phyloP scores from a whole-genome alignment of 1,140 invertebrate genomes.

The Drosophila pallidifrons region DNA sequence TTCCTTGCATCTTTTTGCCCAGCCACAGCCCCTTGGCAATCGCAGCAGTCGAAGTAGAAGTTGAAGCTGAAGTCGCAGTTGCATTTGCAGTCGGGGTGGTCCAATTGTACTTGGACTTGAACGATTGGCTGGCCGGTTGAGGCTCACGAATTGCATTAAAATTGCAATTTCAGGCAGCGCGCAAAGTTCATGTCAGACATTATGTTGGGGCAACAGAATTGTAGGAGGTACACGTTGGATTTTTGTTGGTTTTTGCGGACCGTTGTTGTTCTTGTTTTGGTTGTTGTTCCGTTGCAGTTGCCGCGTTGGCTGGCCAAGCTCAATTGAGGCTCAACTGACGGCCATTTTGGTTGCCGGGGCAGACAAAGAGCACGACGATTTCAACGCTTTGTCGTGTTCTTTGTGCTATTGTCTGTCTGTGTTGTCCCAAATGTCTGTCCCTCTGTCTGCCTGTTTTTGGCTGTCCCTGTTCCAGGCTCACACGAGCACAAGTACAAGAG shows the following conservation, averaged over 20 bases:
- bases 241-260: constrained; percentile 9
- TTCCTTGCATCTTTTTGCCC: constrained; percentile 14
- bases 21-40: constrained; percentile 32
- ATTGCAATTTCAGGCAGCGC: constrained; percentile 84
- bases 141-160: constrained; percentile 84
- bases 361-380: constrained; percentile 82
- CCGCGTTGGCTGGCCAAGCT: constrained; percentile 70
- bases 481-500: constrained; percentile 64
- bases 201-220: constrained; percentile 64
- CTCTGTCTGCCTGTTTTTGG: constrained; percentile 10
- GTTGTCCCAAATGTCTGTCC: neutral
- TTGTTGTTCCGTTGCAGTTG: constrained; percentile 28
- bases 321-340: constrained; percentile 63
- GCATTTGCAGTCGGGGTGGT: constrained; percentile 66
- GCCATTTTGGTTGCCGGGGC: constrained; percentile 65
- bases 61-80: constrained; percentile 49
- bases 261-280: constrained; percentile 15
- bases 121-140: constrained; percentile 62
- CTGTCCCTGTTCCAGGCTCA: constrained; percentile 36
- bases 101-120: constrained; percentile 82
- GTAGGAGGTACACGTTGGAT: constrained; percentile 68
- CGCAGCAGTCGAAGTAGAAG: constrained; percentile 31
- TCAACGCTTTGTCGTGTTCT: constrained; percentile 83
- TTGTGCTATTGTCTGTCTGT: constrained; percentile 56
- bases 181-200: constrained; percentile 84